phyloP scores from a whole-genome alignment of 2,113 vertebrate species.

The Calyptomena viridis region DNA sequence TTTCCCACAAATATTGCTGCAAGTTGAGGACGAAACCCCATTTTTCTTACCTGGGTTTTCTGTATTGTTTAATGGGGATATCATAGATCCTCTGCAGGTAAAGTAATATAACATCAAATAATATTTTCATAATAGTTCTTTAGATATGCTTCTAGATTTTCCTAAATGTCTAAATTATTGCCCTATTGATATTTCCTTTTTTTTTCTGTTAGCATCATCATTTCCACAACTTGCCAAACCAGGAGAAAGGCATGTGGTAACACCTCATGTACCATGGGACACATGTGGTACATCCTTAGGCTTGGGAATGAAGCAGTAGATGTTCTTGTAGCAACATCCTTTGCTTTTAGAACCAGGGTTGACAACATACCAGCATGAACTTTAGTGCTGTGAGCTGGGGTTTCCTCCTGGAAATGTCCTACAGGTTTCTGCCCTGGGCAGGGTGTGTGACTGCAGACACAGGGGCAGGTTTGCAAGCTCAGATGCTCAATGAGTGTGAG shows the following conservation, averaged over 20 bases:
- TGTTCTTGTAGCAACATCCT: not conserved
- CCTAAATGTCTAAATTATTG: not conserved
- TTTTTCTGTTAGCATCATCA: not conserved
- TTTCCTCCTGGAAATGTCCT: not conserved
- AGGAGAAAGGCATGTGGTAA: not conserved
- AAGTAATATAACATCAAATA: not conserved
- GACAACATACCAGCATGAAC: not conserved
- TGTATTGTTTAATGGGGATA: not conserved
- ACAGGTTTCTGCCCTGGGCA: fast-evolving
- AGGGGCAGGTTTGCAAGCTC: not conserved
- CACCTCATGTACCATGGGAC: fast-evolving
- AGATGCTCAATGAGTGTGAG: fast-evolving
- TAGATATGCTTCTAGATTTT: not conserved
- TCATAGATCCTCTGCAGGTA: not conserved
- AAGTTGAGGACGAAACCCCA: not conserved
- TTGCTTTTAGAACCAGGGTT: too few relatives aligned
- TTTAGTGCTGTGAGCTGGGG: not conserved
- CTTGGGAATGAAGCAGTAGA: not conserved
- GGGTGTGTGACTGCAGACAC: not conserved
- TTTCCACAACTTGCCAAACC: not conserved
- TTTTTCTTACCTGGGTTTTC: not conserved
- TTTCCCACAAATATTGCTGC: not conserved
- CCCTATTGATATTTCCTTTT: not conserved
- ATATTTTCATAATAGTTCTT: not conserved
- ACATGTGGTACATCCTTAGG: fast-evolving